These are phyloP conservation scores for Mobula hypostoma DNA, from an alignment of 2,113 vertebrate genomes.

Conservation along the genomic window DNA sequence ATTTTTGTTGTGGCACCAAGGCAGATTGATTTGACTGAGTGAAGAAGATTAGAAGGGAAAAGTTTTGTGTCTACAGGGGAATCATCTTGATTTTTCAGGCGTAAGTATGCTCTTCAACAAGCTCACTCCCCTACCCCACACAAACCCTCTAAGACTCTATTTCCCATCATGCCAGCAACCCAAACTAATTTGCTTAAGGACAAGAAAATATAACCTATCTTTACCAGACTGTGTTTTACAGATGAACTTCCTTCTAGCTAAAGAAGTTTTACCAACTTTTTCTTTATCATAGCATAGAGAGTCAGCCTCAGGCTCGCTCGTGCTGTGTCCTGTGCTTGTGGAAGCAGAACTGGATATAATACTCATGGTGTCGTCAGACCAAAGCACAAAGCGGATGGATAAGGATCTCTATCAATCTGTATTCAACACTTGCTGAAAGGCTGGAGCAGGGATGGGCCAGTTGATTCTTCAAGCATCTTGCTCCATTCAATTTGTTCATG, in stretches of 20 bases:
- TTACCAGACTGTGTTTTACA: neutral
- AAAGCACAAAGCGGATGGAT: neutral
- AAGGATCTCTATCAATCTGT: neutral
- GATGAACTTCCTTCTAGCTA: neutral
- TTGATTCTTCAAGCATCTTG: no score
- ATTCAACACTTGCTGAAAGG: neutral
- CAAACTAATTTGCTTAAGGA: neutral
- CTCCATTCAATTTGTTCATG: no score
- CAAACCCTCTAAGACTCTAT: neutral
- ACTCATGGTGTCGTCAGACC: neutral
- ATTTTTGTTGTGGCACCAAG: neutral
- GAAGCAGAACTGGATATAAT: neutral
- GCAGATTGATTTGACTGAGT: neutral
- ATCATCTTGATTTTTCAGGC: neutral
- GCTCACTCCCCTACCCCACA: no score
- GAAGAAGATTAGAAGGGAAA: neutral
- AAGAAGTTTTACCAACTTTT: neutral
- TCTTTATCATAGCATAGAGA: no score
- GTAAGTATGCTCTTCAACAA: neutral
- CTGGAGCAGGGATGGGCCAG: no score
- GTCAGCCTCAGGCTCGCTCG: neutral
- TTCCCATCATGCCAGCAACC: neutral
- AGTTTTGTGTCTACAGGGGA: neutral
- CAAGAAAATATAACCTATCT: constrained; percentile 1
- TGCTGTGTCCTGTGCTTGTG: neutral